phyloP scores from a whole-genome alignment of 2,888 invertebrate genomes.

The Clepsis dumicolana region DNA sequence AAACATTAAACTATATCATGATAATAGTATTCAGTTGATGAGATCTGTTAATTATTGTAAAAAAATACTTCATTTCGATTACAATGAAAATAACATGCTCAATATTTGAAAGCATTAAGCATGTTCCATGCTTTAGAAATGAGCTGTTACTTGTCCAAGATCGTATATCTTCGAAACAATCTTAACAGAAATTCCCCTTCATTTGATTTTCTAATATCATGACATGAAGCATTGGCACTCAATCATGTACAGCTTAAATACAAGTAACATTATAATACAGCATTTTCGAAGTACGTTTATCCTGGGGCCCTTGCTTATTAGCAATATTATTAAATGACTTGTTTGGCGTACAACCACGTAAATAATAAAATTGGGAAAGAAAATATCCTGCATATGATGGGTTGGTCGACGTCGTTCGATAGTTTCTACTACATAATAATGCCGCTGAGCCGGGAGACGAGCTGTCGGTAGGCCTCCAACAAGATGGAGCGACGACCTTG shows the following conservation, averaged over 20 bases:
- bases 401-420: no score
- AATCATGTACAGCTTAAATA: slow-evolving; percentile 14
- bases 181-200: not conserved
- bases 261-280: slow-evolving; percentile 4
- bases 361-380: no score
- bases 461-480: no score
- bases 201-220: not conserved
- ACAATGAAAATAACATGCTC: slow-evolving; percentile 10
- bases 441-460: no score
- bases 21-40: slow-evolving; percentile 1
- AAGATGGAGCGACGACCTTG: no score
- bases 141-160: not conserved
- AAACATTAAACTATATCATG: not conserved
- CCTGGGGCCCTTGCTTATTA: not conserved
- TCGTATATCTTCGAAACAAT: not conserved
- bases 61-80: not conserved
- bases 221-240: slow-evolving; percentile 11
- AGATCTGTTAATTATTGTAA: slow-evolving; percentile 3
- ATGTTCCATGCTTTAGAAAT: slow-evolving; percentile 8
- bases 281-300: not conserved
- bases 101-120: slow-evolving; percentile 25
- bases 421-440: no score
- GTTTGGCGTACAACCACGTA: not conserved
- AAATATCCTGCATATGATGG: no score
- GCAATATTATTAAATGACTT: not conserved